These are phyloP conservation scores for Oreohelix idahoensis DNA, from an alignment of 1,140 invertebrate genomes.

Conservation along the genomic window DNA sequence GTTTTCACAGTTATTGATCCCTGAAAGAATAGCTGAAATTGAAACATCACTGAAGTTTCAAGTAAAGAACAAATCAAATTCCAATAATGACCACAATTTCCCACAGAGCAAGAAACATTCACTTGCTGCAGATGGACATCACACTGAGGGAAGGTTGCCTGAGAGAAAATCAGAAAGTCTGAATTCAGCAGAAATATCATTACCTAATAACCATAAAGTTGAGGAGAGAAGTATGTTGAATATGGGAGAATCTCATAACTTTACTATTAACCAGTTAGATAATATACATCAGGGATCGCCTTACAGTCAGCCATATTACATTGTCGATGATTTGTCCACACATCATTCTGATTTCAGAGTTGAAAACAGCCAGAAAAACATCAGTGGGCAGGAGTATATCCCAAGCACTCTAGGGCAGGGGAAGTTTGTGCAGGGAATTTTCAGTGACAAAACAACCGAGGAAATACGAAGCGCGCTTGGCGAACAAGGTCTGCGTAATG, in stretches of 20 bases:
- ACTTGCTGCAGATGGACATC: background rate
- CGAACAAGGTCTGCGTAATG: slow-evolving; percentile 54
- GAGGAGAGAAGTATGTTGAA: background rate
- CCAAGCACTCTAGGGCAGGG: background rate
- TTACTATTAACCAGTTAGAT: slow-evolving; percentile 39
- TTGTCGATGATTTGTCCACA: slow-evolving; percentile 53
- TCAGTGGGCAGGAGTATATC: background rate
- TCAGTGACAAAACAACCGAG: slow-evolving; percentile 43
- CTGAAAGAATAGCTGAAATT: background rate
- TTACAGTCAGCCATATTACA: slow-evolving; percentile 45
- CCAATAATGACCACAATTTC: background rate
- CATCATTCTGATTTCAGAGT: slow-evolving; percentile 48
- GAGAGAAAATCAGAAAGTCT: too few relatives aligned
- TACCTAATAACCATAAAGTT: background rate
- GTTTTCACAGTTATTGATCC: background rate
- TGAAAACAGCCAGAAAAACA: background rate
- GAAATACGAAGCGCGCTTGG: slow-evolving; percentile 53
- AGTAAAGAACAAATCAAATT: background rate
- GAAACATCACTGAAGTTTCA: background rate
- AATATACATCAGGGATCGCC: slow-evolving; percentile 43
- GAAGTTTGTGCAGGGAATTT: slow-evolving; percentile 37
- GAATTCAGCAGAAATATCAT: background rate
- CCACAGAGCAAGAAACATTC: background rate
- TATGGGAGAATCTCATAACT: background rate
- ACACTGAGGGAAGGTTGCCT: background rate